Evolutionary conservation across 2,888 invertebrate species (phyloP).

Genomic region (Leptinotarsa tumamoca): DNA sequence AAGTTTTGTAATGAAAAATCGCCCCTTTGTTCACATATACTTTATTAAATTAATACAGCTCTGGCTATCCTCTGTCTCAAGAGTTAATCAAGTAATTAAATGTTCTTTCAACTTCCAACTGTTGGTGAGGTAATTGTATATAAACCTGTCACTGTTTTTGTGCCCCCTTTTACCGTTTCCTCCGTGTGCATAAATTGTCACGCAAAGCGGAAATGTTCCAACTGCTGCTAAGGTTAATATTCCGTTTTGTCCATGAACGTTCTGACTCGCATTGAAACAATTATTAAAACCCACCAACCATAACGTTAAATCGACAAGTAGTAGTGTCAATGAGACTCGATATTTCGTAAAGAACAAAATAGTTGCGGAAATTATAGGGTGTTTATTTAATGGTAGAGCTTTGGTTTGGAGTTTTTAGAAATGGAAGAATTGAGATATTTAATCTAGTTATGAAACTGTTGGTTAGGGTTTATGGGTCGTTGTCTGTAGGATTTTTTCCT

Average conservation of each 20-base stretch:
- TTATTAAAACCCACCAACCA: constrained; percentile 1
- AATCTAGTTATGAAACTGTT: too few species aligned
- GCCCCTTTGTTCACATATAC: too few species aligned
- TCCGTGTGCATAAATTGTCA: not conserved
- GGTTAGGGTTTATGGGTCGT: too few species aligned
- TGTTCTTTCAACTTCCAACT: not conserved
- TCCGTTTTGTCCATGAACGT: constrained; percentile 23
- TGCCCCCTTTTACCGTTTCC: constrained; percentile 6
- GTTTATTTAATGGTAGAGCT: not conserved
- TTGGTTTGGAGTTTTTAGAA: too few species aligned
- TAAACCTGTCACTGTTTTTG: constrained; percentile 9
- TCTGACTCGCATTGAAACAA: constrained; percentile 12
- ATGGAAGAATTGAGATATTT: too few species aligned
- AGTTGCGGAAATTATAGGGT: not conserved
- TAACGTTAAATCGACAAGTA: not conserved
- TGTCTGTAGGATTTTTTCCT: too few species aligned
- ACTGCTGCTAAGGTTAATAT: constrained; percentile 15
- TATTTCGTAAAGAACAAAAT: not conserved
- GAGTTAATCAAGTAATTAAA: not conserved
- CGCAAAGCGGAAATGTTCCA: constrained; percentile 12
- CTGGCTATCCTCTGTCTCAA: too few species aligned
- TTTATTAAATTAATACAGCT: too few species aligned
- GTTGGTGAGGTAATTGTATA: not conserved
- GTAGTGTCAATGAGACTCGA: not conserved
- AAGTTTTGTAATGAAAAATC: too few species aligned